phyloP scores from a whole-genome alignment of 2,113 vertebrate species.

The Mirounga angustirostris region DNA sequence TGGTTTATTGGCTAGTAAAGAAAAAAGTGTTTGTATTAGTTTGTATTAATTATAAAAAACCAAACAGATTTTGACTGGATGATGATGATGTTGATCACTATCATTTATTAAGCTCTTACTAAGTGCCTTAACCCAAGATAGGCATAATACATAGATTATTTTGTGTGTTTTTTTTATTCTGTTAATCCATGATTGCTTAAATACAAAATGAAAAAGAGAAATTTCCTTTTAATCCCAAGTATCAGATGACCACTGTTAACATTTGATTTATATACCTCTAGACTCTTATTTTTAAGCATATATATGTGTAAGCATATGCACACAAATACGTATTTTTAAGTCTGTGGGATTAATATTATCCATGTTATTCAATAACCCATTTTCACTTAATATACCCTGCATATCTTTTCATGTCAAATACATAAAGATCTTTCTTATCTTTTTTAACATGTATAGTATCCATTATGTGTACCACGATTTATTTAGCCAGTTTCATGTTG shows the following conservation, averaged over 20 bases:
- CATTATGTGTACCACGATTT: neutral
- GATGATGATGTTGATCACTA: neutral
- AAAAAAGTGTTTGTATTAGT: neutral
- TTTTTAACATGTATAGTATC: neutral
- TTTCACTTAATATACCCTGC: neutral
- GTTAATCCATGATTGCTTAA: neutral
- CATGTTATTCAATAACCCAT: neutral
- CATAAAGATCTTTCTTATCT: neutral
- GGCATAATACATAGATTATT: neutral
- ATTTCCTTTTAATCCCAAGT: neutral
- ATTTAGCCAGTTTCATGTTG: neutral
- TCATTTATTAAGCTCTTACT: neutral
- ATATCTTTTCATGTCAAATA: neutral
- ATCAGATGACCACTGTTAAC: neutral
- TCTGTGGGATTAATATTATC: neutral
- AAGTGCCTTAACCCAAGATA: neutral
- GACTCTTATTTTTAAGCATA: too few relatives aligned
- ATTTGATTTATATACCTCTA: neutral
- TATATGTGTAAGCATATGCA: neutral
- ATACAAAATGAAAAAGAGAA: neutral
- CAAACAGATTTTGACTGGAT: neutral
- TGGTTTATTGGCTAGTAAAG: constrained; percentile 9
- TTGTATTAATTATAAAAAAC: neutral
- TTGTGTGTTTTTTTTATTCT: neutral
- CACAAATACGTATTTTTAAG: neutral